Evolutionary conservation across 2,888 invertebrate genomes (phyloP).

Genomic region (Noctua janthina): DNA sequence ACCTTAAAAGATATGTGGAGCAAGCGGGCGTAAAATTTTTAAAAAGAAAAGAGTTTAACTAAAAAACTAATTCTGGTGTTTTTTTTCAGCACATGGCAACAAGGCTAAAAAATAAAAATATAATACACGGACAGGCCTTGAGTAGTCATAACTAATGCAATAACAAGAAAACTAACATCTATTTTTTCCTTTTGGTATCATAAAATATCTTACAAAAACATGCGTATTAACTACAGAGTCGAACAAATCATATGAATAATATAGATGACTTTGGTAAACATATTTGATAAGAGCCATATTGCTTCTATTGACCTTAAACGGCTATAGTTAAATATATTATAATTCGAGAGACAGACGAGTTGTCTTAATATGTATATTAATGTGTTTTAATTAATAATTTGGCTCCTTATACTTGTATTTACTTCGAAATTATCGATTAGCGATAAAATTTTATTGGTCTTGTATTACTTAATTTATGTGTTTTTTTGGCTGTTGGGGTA

Average conservation of each 20-base stretch:
- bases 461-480: conserved; percentile 38
- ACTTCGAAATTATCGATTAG: conserved; percentile 42
- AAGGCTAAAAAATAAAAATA: neutral
- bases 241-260: conserved; percentile 37
- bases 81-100: neutral
- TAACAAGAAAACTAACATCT: conserved; percentile 23
- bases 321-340: conserved; percentile 23
- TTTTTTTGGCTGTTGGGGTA: neutral
- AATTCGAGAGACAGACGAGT: conserved; percentile 21
- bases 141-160: conserved; percentile 20
- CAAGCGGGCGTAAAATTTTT: neutral
- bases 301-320: conserved; percentile 51
- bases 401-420: conserved; percentile 17
- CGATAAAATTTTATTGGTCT: conserved; percentile 30
- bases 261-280: conserved; percentile 45
- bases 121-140: neutral
- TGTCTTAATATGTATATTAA: conserved; percentile 61
- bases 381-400: conserved; percentile 62
- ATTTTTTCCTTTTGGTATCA: conserved; percentile 10
- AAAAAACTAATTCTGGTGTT: neutral
- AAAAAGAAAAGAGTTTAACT: neutral
- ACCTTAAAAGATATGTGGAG: no score
- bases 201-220: conserved; percentile 28
- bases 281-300: conserved; percentile 38
- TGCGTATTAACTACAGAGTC: conserved; percentile 1